phyloP scores from a whole-genome alignment of 2,888 invertebrate species.

The Diploptera punctata region DNA sequence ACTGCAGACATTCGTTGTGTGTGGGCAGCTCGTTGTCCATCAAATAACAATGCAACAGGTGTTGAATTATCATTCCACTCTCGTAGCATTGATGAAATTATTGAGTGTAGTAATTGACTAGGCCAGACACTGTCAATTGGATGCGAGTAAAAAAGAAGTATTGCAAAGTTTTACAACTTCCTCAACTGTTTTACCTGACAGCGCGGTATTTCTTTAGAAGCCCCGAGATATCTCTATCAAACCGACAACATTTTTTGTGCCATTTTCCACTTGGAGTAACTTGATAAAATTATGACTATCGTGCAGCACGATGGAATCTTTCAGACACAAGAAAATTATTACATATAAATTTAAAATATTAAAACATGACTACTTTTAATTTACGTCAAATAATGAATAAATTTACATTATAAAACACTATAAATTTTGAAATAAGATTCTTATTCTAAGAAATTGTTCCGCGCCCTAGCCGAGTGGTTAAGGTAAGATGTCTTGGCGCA shows the following conservation, averaged over 20 bases:
- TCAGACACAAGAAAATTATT: too few species aligned
- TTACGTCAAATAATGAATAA: too few species aligned
- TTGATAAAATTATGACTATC: too few species aligned
- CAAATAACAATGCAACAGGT: slow-evolving; percentile 10
- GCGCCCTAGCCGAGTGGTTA: too few species aligned
- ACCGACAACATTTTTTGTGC: background rate
- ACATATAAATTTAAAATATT: too few species aligned
- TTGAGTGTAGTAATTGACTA: background rate
- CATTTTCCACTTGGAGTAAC: too few species aligned
- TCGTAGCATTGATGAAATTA: slow-evolving; percentile 4
- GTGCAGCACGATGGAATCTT: too few species aligned
- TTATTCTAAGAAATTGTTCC: too few species aligned
- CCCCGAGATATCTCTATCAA: background rate
- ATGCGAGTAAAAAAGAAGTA: background rate
- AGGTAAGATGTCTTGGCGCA: too few species aligned
- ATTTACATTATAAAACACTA: too few species aligned
- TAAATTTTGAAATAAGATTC: too few species aligned
- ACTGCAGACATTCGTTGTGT: background rate
- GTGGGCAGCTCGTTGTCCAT: background rate
- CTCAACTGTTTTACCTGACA: background rate
- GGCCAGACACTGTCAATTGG: background rate
- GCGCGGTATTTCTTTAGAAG: background rate
- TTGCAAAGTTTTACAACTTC: slow-evolving; percentile 14
- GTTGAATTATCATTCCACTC: slow-evolving; percentile 11
- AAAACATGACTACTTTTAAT: too few species aligned